These are phyloP conservation scores for Manis pentadactyla DNA, from an alignment of 2,797 vertebrate species.

Conservation along the genomic window DNA sequence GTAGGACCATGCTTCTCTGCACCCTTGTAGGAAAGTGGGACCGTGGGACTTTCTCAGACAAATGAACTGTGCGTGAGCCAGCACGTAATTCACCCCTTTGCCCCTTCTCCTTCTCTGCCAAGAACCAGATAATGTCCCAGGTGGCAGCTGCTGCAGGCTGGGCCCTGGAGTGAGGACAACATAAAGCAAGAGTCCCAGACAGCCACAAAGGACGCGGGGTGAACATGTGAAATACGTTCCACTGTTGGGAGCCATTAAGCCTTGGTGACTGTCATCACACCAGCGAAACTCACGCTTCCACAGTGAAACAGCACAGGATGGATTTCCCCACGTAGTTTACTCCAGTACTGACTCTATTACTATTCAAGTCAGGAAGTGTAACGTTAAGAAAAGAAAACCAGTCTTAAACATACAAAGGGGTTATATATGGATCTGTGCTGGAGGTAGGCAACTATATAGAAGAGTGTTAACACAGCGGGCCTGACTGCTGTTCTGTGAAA, in stretches of 20 bases:
- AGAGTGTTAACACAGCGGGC: neutral
- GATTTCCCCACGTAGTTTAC: neutral
- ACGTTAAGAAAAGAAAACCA: neutral
- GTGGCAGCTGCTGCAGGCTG: neutral
- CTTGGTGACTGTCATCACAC: neutral
- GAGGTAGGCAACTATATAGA: rapidly evolving
- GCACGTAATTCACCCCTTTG: neutral
- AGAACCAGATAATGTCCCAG: neutral
- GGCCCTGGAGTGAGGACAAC: neutral
- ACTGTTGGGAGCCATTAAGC: neutral
- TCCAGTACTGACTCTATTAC: neutral
- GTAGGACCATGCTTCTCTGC: neutral
- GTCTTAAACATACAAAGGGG: neutral
- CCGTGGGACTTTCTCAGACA: neutral
- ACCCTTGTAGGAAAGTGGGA: no score
- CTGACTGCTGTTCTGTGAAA: neutral
- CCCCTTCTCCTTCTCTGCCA: neutral
- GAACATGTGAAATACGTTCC: neutral
- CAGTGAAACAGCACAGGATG: neutral
- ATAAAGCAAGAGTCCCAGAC: neutral
- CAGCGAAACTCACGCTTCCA: neutral
- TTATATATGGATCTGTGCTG: neutral
- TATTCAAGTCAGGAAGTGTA: neutral
- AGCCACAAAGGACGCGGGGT: neutral
- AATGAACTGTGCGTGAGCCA: neutral